Conservation (phyloP, 1,140 invertebrate species). For the Pseudoatta argentina region DNA sequence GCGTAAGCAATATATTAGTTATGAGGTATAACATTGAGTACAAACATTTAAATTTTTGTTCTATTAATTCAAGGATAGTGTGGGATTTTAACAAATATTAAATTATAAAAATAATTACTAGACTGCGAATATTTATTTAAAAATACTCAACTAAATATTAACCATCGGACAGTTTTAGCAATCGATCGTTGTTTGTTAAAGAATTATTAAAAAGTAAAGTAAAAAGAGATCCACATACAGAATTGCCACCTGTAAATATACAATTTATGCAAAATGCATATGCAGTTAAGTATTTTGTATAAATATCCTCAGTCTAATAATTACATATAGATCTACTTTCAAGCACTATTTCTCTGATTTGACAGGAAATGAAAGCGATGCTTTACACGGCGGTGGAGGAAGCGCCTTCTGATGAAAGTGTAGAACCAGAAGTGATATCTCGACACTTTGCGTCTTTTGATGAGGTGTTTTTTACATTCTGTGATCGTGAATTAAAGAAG, state of each 20-base stretch:
- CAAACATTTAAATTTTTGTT: constrained; percentile 7
- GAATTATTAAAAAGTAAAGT: too few species aligned
- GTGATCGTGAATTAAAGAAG: constrained; percentile 97
- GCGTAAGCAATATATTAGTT: constrained; percentile 99
- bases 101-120: constrained; percentile 34
- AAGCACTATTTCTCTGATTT: constrained; percentile 47
- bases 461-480: constrained; percentile 98
- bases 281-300: too few species aligned
- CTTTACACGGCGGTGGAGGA: constrained; percentile 95
- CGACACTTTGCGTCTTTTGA: constrained; percentile 98
- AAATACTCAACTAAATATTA: too few species aligned
- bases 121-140: too few species aligned
- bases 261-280: too few species aligned
- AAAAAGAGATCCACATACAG: too few species aligned
- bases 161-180: too few species aligned
- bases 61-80: not conserved
- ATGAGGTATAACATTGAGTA: constrained; percentile 92
- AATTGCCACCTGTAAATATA: too few species aligned
- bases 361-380: constrained; percentile 96
- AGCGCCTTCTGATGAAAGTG: constrained; percentile 94
- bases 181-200: too few species aligned
- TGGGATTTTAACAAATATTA: constrained; percentile 14
- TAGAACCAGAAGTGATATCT: constrained; percentile 95
- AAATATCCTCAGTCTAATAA: too few species aligned
- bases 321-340: constrained; percentile 42